Evolutionary conservation across 2,888 invertebrate species (phyloP).

Genomic region (Eupithecia inturbata): DNA sequence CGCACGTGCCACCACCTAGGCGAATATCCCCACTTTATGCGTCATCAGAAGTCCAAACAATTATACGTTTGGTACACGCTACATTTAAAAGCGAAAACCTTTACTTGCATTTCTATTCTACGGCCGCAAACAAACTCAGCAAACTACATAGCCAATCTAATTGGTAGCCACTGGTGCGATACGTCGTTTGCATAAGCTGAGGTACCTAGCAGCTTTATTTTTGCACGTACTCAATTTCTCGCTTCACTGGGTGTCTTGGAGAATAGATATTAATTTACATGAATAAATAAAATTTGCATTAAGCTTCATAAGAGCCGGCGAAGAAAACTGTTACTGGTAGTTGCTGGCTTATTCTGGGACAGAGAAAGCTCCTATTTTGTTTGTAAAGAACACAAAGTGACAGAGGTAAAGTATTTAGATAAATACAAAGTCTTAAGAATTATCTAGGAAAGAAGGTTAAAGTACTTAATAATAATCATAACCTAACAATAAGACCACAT

Average conservation of each 20-base stretch:
- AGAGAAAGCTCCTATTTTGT: constrained; percentile 26
- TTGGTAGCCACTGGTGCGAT: constrained; percentile 65
- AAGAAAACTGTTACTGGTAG: constrained; percentile 68
- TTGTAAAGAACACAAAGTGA: neutral
- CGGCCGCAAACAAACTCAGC: constrained; percentile 40
- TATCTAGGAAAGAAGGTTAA: no score
- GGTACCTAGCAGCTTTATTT: constrained; percentile 71
- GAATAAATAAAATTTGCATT: constrained; percentile 84
- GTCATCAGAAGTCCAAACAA: neutral
- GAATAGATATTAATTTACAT: constrained; percentile 84
- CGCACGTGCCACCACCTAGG: neutral
- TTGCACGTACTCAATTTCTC: constrained; percentile 84
- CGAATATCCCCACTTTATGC: neutral
- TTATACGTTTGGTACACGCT: neutral
- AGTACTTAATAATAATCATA: no score
- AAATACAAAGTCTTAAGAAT: no score
- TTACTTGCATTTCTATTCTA: constrained; percentile 1
- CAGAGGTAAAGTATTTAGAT: neutral
- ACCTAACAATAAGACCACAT: no score
- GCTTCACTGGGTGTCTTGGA: constrained; percentile 76
- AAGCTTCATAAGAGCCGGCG: constrained; percentile 67
- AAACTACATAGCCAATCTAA: constrained; percentile 58
- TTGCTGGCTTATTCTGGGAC: constrained; percentile 49
- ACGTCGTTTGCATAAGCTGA: constrained; percentile 72
- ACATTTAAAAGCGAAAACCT: neutral